Conservation (phyloP, 2,888 invertebrate species). For the Dastarcus helophoroides region DNA sequence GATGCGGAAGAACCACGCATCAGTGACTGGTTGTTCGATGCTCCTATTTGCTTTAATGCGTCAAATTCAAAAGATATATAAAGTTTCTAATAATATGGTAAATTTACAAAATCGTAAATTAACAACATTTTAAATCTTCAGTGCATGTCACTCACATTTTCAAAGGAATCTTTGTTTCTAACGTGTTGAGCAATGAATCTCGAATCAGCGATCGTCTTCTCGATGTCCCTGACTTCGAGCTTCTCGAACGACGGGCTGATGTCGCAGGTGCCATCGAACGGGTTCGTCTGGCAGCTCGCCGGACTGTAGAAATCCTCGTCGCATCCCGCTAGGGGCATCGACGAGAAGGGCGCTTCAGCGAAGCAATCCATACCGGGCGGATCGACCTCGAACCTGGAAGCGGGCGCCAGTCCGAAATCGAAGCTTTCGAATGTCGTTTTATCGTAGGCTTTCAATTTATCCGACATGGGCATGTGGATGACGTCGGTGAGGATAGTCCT, state of each 20-base stretch:
- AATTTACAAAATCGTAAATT: no score
- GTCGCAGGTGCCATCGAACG: conserved; percentile 47
- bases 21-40: no score
- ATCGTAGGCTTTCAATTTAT: conserved; percentile 53
- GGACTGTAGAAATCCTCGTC: conserved; percentile 78
- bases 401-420: conserved; percentile 32
- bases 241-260: conserved; percentile 73
- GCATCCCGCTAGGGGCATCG: conserved; percentile 60
- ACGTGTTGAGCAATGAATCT: conserved; percentile 92
- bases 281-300: conserved; percentile 36
- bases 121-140: conserved; percentile 2
- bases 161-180: conserved; percentile 88
- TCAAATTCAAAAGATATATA: no score
- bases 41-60: no score
- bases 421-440: conserved; percentile 47
- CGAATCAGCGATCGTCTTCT: conserved; percentile 85
- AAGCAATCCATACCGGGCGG: conserved; percentile 54
- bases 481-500: conserved; percentile 63
- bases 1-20: no score
- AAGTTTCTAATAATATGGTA: no score
- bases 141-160: conserved; percentile 60
- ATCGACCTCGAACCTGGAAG: conserved; percentile 51
- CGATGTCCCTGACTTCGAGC: conserved; percentile 76
- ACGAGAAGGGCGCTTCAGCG: conserved; percentile 55
- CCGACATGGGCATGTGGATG: conserved; percentile 43